Conservation (phyloP, 2,888 invertebrate genomes). For the Seladonia tumulorum region DNA sequence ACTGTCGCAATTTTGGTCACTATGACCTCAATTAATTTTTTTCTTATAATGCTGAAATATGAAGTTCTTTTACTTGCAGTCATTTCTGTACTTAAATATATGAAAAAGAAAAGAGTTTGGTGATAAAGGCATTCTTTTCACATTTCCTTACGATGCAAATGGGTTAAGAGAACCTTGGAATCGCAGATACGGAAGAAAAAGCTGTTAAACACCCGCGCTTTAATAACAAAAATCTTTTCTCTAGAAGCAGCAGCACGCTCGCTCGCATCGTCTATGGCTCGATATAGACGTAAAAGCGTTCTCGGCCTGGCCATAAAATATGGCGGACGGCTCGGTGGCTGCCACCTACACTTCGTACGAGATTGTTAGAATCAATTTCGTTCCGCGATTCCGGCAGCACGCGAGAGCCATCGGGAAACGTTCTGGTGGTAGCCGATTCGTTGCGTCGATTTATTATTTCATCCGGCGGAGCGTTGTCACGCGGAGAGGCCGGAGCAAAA, state of each 20-base stretch:
- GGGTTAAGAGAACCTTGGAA: too few relatives aligned
- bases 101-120: too few relatives aligned
- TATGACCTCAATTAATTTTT: too few relatives aligned
- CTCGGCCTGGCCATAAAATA: neutral
- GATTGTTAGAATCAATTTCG: slow-evolving; percentile 22
- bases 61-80: too few relatives aligned
- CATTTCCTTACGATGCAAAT: too few relatives aligned
- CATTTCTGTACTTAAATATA: too few relatives aligned
- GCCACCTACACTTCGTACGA: neutral
- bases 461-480: slow-evolving; percentile 57
- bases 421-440: slow-evolving; percentile 35
- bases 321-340: neutral
- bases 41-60: too few relatives aligned
- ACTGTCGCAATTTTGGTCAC: too few relatives aligned
- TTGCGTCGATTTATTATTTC: slow-evolving; percentile 56
- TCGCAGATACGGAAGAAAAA: neutral
- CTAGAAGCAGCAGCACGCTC: neutral
- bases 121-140: too few relatives aligned
- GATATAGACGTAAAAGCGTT: neutral
- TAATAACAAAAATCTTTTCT: neutral
- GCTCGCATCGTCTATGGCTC: neutral
- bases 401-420: slow-evolving; percentile 18
- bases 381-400: slow-evolving; percentile 5
- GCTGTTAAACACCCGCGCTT: neutral
- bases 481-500: slow-evolving; percentile 45